Percentiles rank a stretch among this genome's conserved stretches.
Evolutionary conservation across 2,113 vertebrate species (phyloP).

Genomic region (Okapia johnstoni): DNA sequence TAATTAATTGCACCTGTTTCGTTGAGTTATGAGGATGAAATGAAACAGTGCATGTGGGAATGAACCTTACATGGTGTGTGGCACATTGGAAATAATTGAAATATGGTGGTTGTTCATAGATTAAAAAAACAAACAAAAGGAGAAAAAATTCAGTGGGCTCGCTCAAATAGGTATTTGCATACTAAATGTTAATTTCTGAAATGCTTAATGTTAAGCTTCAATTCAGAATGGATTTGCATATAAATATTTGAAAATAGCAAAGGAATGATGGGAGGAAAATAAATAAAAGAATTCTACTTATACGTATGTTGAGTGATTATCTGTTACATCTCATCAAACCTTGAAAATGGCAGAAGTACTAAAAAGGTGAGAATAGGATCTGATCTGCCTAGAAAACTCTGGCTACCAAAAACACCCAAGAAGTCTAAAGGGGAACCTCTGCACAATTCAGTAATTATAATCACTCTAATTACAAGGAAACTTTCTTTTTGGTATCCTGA

Average conservation of each 20-base stretch:
- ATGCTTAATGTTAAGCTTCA: slow-evolving; percentile 28
- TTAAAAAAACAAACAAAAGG: not conserved
- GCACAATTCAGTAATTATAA: not conserved
- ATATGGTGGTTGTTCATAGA: not conserved
- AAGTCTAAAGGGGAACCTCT: not conserved
- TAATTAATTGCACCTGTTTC: not conserved
- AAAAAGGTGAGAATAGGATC: not conserved
- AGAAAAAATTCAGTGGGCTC: not conserved
- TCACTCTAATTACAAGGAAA: slow-evolving; percentile 47
- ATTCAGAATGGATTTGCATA: not conserved
- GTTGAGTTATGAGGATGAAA: not conserved
- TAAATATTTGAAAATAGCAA: slow-evolving; percentile 16
- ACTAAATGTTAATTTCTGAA: slow-evolving; percentile 39
- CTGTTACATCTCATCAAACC: slow-evolving; percentile 19
- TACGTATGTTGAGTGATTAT: not conserved
- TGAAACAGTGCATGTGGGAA: not conserved
- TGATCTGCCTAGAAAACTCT: not conserved
- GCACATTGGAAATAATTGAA: not conserved
- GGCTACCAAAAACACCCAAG: not conserved
- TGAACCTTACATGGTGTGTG: not conserved
- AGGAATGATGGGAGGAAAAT: not conserved
- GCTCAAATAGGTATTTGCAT: not conserved
- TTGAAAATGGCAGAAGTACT: slow-evolving; percentile 12
- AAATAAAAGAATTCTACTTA: slow-evolving; percentile 14
- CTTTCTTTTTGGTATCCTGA: slow-evolving; percentile 14